phyloP scores from a whole-genome alignment of 2,113 vertebrate species.

The Panthera tigris region DNA sequence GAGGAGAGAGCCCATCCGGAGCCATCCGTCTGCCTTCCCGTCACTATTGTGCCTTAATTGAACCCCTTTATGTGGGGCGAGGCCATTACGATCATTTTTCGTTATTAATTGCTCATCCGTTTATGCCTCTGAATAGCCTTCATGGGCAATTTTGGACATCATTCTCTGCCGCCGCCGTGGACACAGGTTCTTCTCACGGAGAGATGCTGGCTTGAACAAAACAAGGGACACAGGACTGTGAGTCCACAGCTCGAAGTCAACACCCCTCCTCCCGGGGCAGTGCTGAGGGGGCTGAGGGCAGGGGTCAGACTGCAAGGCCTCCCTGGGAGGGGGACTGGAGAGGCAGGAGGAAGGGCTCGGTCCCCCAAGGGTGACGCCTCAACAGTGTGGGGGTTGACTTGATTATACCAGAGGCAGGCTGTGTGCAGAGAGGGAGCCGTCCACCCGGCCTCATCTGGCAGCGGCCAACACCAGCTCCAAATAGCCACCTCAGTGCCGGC shows the following conservation, averaged over 20 bases:
- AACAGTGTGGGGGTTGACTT: background rate
- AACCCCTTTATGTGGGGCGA: slow-evolving; percentile 46
- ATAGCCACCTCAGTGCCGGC: background rate
- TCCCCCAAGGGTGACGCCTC: too few species aligned
- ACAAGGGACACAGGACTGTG: background rate
- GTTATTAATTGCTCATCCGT: slow-evolving; percentile 64
- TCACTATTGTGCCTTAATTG: slow-evolving; percentile 69
- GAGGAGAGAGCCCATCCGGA: background rate
- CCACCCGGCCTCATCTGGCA: background rate
- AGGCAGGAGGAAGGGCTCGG: background rate
- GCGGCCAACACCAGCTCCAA: background rate
- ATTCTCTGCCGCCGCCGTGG: background rate
- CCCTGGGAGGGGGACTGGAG: accelerated
- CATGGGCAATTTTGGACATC: background rate
- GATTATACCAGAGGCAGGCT: background rate
- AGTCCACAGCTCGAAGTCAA: background rate
- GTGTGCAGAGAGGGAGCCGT: background rate
- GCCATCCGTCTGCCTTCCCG: background rate
- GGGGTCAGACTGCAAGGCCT: background rate
- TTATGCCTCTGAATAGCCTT: slow-evolving; percentile 53
- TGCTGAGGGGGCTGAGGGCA: slow-evolving; percentile 46
- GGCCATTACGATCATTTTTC: slow-evolving; percentile 40
- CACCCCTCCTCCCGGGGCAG: background rate
- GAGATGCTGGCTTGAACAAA: background rate
- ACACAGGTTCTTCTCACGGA: background rate